Evolutionary conservation across 2,797 vertebrate species (phyloP), one percentile per base, ranked within the genome.

Genomic region (Kryptopterus vitreolus): DNA sequence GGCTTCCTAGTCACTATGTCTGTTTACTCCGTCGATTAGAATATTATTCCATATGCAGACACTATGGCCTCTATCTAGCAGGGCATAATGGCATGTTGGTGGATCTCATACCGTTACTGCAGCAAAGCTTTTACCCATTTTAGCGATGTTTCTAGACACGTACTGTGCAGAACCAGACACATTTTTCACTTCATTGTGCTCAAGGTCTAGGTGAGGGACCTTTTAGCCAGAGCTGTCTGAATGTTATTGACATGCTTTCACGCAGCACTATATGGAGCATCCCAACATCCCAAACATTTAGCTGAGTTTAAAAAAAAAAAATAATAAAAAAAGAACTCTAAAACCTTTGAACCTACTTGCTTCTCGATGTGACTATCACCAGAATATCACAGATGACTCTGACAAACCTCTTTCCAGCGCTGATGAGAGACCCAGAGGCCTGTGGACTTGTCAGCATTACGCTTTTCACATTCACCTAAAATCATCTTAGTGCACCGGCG

Each of bases 401-500:
- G 63, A 83, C 75, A 87, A 88, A 88, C 80, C 86, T 84, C 82
- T 78, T 59, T 85, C 87, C 82, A 84, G 71, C 78, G 72, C 80
- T 85, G 79, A 79, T 62, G 63, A 85, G 68, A 78, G 53, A 76
- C 29, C 48, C 31, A 29, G 20, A 81, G 84, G 85, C 84, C 83
- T 66, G 71, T 78, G 83, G 84, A 80, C 84, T 53, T 79, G 62
- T 84, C 82, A 87, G 84, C 82, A 77, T 87, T 80, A 82, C 87
- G 88, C 85, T 83, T 58, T 83, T 83, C 68, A 80, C 84, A 86
- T 87, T 88, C 87, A 88, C 88, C 86, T 84, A 84, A 82, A 89
- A 89, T 90, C 84, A 88, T 84, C 80, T 83, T 80, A 86, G 86
- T 85, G 88, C 78, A 82, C 57, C 81, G 77, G 80, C 86, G 81